Evolutionary conservation across 2,888 invertebrate genomes (phyloP).

Genomic region (Neuroscelio doddi): DNA sequence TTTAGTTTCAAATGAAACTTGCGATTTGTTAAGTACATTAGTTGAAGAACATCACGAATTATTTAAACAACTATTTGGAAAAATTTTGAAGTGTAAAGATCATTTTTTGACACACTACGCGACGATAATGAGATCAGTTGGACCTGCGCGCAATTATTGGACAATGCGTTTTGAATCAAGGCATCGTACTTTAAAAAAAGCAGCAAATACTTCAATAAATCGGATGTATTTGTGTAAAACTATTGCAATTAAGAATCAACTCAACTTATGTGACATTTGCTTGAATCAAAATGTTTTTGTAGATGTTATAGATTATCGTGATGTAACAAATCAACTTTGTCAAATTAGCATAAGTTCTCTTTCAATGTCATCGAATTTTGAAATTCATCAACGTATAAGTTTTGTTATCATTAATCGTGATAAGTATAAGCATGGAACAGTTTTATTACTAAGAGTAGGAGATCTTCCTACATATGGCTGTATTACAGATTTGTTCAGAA

Average conservation of each 20-base stretch:
- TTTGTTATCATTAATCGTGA: background rate
- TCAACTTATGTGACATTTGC: background rate
- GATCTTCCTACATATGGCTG: background rate
- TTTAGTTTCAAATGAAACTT: slow-evolving; percentile 9
- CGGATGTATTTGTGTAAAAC: background rate
- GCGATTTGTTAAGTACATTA: slow-evolving; percentile 19
- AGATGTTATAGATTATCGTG: background rate
- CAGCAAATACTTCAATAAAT: slow-evolving; percentile 1
- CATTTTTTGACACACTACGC: slow-evolving; percentile 52
- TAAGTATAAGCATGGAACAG: background rate
- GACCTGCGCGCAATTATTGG: slow-evolving; percentile 45
- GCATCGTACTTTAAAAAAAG: slow-evolving; percentile 39
- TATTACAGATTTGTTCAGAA: background rate
- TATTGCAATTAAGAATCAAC: background rate
- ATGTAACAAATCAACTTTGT: background rate
- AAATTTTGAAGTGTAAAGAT: slow-evolving; percentile 45
- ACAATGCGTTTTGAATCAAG: slow-evolving; percentile 49
- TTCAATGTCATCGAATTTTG: background rate
- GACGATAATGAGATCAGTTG: slow-evolving; percentile 41
- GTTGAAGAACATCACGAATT: slow-evolving; percentile 22
- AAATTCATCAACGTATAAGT: background rate
- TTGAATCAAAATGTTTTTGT: background rate
- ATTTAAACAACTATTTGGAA: slow-evolving; percentile 29
- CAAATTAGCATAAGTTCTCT: background rate
- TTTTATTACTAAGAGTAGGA: background rate